Evolutionary conservation across 2,888 invertebrate genomes (phyloP).

Genomic region (Cerastis rubricosa): DNA sequence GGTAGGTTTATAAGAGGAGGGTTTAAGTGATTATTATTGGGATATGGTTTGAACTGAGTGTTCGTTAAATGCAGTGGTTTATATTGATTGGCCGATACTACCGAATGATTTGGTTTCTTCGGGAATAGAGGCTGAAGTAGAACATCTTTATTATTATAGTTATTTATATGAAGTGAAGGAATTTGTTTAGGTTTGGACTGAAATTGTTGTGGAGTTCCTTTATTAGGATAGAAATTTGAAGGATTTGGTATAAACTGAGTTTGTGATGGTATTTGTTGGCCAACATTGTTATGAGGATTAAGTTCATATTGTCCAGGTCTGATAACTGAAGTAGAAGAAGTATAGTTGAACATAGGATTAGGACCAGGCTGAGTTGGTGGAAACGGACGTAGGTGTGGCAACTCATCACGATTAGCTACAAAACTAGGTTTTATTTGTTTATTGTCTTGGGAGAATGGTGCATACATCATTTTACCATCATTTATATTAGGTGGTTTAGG

Average conservation of each 20-base stretch:
- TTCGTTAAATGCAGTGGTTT: background rate
- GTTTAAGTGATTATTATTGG: background rate
- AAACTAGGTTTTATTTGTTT: background rate
- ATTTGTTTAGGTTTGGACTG: background rate
- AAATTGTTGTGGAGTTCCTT: background rate
- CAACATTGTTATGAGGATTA: background rate
- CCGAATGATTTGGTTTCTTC: constrained; percentile 1
- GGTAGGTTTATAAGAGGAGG: background rate
- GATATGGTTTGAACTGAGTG: background rate
- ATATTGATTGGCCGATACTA: background rate
- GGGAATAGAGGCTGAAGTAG: background rate
- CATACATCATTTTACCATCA: background rate
- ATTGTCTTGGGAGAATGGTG: background rate
- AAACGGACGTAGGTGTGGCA: background rate
- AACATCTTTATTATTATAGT: constrained; percentile 13
- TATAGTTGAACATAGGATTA: background rate
- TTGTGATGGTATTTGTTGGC: background rate
- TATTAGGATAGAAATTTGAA: background rate
- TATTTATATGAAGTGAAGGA: background rate
- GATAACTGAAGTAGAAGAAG: background rate
- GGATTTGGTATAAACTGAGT: constrained; percentile 1
- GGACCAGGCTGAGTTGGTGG: background rate
- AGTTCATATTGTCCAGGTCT: background rate
- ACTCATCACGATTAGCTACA: background rate
- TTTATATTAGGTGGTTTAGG: background rate